Conservation (phyloP, 2,797 vertebrate species). For the Oreonectes daqikongensis region DNA sequence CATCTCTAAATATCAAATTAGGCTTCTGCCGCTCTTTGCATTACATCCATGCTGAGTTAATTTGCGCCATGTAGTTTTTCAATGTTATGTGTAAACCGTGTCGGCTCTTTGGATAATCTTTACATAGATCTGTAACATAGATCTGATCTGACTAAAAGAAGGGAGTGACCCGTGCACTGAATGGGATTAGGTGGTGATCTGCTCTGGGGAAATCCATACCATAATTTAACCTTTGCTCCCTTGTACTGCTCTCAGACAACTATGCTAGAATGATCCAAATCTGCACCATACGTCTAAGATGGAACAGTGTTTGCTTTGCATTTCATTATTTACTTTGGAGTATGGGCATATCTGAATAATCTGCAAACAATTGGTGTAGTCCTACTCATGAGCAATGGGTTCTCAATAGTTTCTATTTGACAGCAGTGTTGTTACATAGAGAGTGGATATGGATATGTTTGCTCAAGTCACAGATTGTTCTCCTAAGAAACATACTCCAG, state of each 20-base stretch:
- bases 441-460: neutral
- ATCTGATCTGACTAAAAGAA: slow-evolving; percentile 31
- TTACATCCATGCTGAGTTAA: slow-evolving; percentile 1
- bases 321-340: slow-evolving; percentile 28
- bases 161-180: slow-evolving; percentile 61
- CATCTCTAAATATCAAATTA: slow-evolving; percentile 31
- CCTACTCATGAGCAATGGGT: neutral
- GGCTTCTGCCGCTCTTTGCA: slow-evolving; percentile 9
- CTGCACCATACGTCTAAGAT: slow-evolving; percentile 68
- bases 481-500: neutral
- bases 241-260: slow-evolving; percentile 64
- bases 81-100: slow-evolving; percentile 24
- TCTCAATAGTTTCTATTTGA: neutral
- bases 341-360: slow-evolving; percentile 58
- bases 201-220: slow-evolving; percentile 67
- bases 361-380: slow-evolving; percentile 51
- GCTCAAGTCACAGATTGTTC: neutral
- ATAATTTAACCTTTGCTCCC: slow-evolving; percentile 75
- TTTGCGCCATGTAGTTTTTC: neutral
- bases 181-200: slow-evolving; percentile 67
- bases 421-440: neutral
- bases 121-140: slow-evolving; percentile 36
- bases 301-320: slow-evolving; percentile 57
- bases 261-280: slow-evolving; percentile 68
- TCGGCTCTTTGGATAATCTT: slow-evolving; percentile 51